Conservation (phyloP, 2,113 vertebrate genomes). For the Oncorhynchus gorbuscha region DNA sequence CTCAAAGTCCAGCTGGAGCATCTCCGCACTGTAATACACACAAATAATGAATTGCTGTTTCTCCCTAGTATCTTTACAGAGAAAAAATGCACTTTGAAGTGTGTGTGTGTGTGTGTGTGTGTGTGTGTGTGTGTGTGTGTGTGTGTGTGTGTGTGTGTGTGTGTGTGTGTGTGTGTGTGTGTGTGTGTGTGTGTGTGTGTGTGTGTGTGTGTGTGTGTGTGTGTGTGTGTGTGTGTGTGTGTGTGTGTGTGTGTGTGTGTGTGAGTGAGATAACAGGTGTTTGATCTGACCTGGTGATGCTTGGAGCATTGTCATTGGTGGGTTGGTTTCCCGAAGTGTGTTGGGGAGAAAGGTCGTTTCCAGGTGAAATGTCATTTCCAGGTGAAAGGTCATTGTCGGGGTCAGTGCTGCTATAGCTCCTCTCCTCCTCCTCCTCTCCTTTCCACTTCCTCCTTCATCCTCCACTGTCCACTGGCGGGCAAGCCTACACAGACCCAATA, state of each 20-base stretch:
- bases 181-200: too few species aligned
- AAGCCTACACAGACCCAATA: constrained; percentile 68
- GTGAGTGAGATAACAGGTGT: too few species aligned
- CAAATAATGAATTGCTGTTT: not conserved
- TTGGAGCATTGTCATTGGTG: not conserved
- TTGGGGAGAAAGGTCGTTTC: not conserved
- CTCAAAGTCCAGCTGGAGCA: constrained; percentile 65
- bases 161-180: too few species aligned
- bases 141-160: too few species aligned
- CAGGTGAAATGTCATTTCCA: too few species aligned
- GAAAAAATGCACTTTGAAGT: too few species aligned
- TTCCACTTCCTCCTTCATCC: constrained; percentile 89
- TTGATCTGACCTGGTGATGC: not conserved
- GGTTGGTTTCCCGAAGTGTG: not conserved
- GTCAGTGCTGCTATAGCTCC: constrained; percentile 64
- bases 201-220: too few species aligned
- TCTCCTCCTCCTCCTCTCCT: constrained; percentile 81
- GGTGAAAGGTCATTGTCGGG: constrained; percentile 33
- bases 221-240: too few species aligned
- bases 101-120: too few species aligned
- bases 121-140: too few species aligned
- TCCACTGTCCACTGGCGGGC: constrained; percentile 86
- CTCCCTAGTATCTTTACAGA: not conserved
- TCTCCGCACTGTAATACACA: constrained; percentile 46
- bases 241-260: too few species aligned